Base-by-base conservation (phyloP, 2,113 vertebrate genomes). In the Notiomystis cincta region DNA sequence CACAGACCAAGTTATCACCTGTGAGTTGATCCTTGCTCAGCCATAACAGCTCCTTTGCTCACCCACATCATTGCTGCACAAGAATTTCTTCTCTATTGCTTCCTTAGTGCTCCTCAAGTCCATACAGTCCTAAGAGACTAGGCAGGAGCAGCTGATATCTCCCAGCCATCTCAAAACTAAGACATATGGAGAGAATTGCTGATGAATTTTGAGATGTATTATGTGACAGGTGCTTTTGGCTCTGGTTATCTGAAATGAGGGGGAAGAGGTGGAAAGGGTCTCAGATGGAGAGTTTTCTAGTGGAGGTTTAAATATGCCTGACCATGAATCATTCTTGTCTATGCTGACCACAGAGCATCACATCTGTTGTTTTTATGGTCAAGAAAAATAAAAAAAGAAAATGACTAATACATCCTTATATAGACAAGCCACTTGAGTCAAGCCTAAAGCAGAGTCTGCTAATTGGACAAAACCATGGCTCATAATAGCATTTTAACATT, bases 341-440 rank as follows among this genome's bases (percentile, higher is more conserved):
- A 31, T 67, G 94, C 56, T 95, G 95, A 96, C 95, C 96, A 94
- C 93, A 94, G 69, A 94, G 86, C 48, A 96, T 93, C 95, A 92
- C 90, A 93, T 94, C 95, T 96, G 95, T 93, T 96, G 95, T 94
- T 96, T 96, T 96, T 84, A 90, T 30, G 80, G 86, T 93, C 53
- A 90, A 94, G 89, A 87, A 86, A 93, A 87, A 69, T 9, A 38
- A 65, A 92, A 93, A 95, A 93, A 62, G 82, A 93, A 95, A 92
- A 64, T 96, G 67, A 96, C 79, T 96, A 96, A 96, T 62, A 45
- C 51, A 62, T 81, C 92, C 82, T 87, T 93, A 89, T 82, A 94
- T 94, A 96, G 87, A 89, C 64, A 92, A 91, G 76, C 51, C 90
- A 77, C 93, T 92, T 90, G 90, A 93, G 79, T 83, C 71, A 93